Evolutionary conservation across 2,797 vertebrate genomes (phyloP).

Genomic region (Sebastes trivittatus): DNA sequence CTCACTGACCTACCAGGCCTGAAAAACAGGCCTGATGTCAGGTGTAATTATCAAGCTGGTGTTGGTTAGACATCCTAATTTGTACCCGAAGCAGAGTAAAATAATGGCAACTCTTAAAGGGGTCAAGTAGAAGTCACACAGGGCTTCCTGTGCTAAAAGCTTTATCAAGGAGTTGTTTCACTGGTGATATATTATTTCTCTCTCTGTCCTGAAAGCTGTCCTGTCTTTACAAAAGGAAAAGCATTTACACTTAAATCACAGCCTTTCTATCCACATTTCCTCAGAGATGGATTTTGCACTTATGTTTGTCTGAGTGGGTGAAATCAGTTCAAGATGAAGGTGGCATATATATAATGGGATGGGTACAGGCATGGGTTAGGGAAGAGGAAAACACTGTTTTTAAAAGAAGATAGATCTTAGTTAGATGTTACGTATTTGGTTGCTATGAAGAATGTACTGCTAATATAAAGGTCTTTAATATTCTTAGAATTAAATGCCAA

Average conservation of each 20-base stretch:
- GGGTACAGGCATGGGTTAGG: not conserved
- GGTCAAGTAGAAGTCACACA: not conserved
- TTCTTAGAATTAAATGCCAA: not conserved
- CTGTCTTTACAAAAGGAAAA: not conserved
- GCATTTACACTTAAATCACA: conserved; percentile 1
- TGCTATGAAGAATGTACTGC: not conserved
- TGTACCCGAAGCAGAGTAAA: not conserved
- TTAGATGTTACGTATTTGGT: not conserved
- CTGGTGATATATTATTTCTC: conserved; percentile 16
- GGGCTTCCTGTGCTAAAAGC: conserved; percentile 10
- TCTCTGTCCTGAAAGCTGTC: not conserved
- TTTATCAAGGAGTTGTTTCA: conserved; percentile 5
- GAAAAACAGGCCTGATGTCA: not conserved
- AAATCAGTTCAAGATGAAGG: not conserved
- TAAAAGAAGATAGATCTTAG: not conserved
- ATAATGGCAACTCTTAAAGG: not conserved
- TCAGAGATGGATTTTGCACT: not conserved
- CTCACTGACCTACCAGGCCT: not conserved
- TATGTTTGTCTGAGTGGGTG: not conserved
- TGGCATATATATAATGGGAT: not conserved
- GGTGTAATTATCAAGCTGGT: not conserved
- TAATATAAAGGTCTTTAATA: not conserved
- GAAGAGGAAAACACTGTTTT: not conserved
- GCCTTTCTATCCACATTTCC: not conserved
- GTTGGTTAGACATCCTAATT: not conserved